These are phyloP conservation scores for Laupala kohalensis DNA, from an alignment of 1,140 invertebrate genomes.

Conservation along the genomic window DNA sequence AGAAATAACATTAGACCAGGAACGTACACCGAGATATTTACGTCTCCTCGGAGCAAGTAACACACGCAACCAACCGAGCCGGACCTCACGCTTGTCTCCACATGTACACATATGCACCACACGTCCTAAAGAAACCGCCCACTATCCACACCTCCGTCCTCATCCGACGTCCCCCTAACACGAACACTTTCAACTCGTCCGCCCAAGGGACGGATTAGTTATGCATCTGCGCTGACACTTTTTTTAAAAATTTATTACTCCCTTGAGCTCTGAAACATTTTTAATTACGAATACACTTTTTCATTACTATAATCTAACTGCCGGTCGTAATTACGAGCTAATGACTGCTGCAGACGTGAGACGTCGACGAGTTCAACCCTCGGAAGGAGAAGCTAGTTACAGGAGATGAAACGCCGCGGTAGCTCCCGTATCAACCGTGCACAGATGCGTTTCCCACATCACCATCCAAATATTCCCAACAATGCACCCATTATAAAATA, in stretches of 20 bases:
- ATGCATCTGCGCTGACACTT: background rate
- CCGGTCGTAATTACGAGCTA: background rate
- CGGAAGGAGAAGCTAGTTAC: background rate
- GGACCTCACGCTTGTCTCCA: no score
- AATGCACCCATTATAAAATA: background rate
- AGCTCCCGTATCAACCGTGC: background rate
- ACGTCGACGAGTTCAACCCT: background rate
- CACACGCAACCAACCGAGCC: no score
- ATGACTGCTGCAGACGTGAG: background rate
- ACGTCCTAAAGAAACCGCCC: background rate
- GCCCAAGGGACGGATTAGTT: background rate
- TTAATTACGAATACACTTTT: background rate
- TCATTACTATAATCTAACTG: background rate
- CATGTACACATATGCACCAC: background rate
- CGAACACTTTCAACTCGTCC: background rate
- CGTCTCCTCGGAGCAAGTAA: no score
- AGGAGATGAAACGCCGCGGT: background rate
- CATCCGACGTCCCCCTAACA: background rate
- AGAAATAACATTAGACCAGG: no score
- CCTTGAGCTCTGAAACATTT: background rate
- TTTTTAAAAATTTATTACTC: background rate
- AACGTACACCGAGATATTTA: no score
- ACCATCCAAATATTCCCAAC: background rate
- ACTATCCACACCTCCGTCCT: background rate
- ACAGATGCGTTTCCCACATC: background rate